Percentiles rank a stretch among this genome's conserved stretches.
Evolutionary conservation across 2,113 vertebrate genomes (phyloP).

Genomic region (Rhegmatorhina hoffmannsi): DNA sequence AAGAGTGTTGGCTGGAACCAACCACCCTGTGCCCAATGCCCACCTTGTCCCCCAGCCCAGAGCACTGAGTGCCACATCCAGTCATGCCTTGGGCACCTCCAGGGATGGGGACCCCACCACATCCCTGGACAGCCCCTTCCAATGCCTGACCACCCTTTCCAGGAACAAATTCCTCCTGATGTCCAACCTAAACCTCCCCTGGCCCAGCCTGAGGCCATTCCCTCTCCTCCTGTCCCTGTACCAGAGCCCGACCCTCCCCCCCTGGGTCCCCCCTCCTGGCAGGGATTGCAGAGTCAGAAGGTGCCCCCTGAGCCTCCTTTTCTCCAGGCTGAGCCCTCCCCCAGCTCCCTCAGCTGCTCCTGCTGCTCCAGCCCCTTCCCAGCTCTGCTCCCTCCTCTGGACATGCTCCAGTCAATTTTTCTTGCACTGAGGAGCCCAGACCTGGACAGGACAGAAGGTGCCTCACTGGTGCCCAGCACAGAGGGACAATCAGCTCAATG

Average conservation of each 20-base stretch:
- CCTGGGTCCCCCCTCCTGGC: neutral
- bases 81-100: accelerated
- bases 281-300: neutral
- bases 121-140: neutral
- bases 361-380: neutral
- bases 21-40: too few species aligned
- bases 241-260: accelerated
- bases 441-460: neutral
- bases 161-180: neutral
- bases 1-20: neutral
- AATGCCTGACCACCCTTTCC: neutral
- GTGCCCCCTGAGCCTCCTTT: neutral
- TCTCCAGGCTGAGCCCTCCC: neutral
- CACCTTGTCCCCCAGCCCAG: too few species aligned
- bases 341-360: neutral
- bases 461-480: neutral
- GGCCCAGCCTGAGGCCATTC: neutral
- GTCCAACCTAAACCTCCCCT: neutral
- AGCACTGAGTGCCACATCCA: neutral
- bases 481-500: neutral
- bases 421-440: neutral
- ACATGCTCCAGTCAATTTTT: neutral
- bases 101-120: neutral
- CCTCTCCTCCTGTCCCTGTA: neutral
- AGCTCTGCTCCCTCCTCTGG: neutral